Percentiles rank a stretch among this genome's conserved stretches.
phyloP scores from a whole-genome alignment of 2,797 vertebrate species.

The Smutsia temminckii region DNA sequence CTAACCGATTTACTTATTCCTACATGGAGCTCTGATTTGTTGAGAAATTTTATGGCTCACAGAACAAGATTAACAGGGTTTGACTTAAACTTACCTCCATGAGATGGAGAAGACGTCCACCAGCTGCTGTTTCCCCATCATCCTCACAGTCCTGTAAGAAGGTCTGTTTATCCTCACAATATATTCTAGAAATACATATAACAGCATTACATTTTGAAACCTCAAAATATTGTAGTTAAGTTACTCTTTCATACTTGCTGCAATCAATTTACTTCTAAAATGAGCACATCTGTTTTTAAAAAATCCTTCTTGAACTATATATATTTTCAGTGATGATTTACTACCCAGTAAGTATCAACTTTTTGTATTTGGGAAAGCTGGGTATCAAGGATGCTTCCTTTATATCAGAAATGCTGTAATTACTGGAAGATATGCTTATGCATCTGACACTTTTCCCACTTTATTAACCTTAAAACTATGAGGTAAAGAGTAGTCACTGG shows the following conservation, averaged over 20 bases:
- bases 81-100: slow-evolving; percentile 89
- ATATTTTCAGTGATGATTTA: not conserved
- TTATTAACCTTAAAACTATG: not conserved
- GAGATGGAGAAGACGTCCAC: slow-evolving; percentile 96
- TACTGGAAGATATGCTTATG: not conserved
- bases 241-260: not conserved
- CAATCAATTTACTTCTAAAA: slow-evolving; percentile 37
- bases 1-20: not conserved
- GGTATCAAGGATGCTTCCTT: not conserved
- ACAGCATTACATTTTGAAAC: not conserved
- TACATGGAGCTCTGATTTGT: not conserved
- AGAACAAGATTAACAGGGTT: not conserved
- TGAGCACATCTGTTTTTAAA: not conserved
- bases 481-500: not conserved
- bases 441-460: not conserved
- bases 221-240: not conserved
- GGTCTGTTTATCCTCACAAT: slow-evolving; percentile 93
- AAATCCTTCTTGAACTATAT: slow-evolving; percentile 8
- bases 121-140: slow-evolving; percentile 97
- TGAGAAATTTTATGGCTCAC: slow-evolving; percentile 19
- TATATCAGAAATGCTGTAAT: slow-evolving; percentile 20
- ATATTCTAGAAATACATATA: slow-evolving; percentile 88
- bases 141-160: slow-evolving; percentile 98
- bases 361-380: not conserved
- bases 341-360: not conserved